Percentiles rank a stretch among this genome's conserved stretches.
These are phyloP conservation scores for Gordius sp. DNA, from an alignment of 2,888 invertebrate genomes.

Conservation along the genomic window DNA sequence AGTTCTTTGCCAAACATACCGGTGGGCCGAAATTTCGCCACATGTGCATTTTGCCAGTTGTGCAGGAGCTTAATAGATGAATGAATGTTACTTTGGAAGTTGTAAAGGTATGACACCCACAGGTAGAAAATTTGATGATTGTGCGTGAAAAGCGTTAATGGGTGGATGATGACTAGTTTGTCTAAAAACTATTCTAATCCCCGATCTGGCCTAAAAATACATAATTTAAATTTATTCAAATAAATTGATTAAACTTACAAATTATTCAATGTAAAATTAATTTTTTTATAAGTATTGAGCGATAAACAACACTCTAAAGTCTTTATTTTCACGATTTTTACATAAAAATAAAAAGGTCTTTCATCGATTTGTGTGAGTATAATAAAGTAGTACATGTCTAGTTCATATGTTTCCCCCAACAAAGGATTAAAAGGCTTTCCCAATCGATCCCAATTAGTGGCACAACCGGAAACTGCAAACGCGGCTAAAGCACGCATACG, in stretches of 20 bases:
- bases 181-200: slow-evolving; percentile 29
- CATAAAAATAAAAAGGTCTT: too few species aligned
- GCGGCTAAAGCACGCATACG: too few species aligned
- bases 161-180: slow-evolving; percentile 64
- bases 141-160: slow-evolving; percentile 71
- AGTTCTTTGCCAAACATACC: slow-evolving; percentile 63
- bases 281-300: too few species aligned
- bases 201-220: too few species aligned
- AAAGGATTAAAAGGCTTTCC: slow-evolving; percentile 90
- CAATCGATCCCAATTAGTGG: slow-evolving; percentile 73
- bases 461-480: slow-evolving; percentile 70
- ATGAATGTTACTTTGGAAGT: slow-evolving; percentile 22
- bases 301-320: too few species aligned
- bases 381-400: slow-evolving; percentile 33
- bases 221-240: too few species aligned
- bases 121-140: slow-evolving; percentile 51
- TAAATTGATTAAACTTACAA: too few species aligned
- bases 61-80: too few species aligned
- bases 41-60: too few species aligned
- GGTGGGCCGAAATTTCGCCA: slow-evolving; percentile 65
- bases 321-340: too few species aligned
- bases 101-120: slow-evolving; percentile 39
- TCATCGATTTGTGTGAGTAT: too few species aligned
- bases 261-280: too few species aligned
- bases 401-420: slow-evolving; percentile 73